A percentile compares a stretch with the other conserved stretches of the same genome.
These are phyloP conservation scores for Oryzias curvinotus DNA, from an alignment of 2,113 vertebrate genomes.

Conservation along the genomic window DNA sequence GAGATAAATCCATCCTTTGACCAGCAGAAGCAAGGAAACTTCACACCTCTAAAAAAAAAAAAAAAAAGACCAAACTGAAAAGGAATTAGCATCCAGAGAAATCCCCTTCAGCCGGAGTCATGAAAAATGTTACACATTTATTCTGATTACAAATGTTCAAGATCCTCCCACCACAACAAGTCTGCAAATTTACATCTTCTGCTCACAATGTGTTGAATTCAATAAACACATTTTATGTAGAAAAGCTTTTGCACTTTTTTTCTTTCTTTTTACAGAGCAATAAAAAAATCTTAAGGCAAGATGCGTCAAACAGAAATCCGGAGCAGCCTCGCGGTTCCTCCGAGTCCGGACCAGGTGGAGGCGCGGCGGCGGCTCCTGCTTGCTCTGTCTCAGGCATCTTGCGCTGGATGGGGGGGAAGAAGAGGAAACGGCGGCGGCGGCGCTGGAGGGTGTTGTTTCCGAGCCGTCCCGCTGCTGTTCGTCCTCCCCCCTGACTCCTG, in stretches of 20 bases:
- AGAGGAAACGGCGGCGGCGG: conserved; percentile 70
- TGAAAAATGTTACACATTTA: conserved; percentile 66
- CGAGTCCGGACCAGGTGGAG: conserved; percentile 53
- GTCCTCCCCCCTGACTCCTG: conserved; percentile 31
- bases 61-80: conserved; percentile 25
- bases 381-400: conserved; percentile 91
- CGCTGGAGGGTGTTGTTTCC: conserved; percentile 60
- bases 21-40: conserved; percentile 6
- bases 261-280: conserved; percentile 91
- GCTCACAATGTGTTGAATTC: conserved; percentile 62
- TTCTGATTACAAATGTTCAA: conserved; percentile 67
- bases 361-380: conserved; percentile 76
- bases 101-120: conserved; percentile 35
- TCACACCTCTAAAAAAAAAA: conserved; percentile 36
- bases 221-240: conserved; percentile 81
- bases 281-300: conserved; percentile 95
- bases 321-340: conserved; percentile 71
- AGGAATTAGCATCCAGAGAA: conserved; percentile 39
- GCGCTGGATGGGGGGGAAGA: conserved; percentile 71
- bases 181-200: conserved; percentile 61
- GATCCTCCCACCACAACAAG: conserved; percentile 66
- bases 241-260: conserved; percentile 81
- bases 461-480: conserved; percentile 79
- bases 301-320: conserved; percentile 95
- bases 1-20: neutral